These are phyloP conservation scores for Serinus canaria DNA, from an alignment of 2,113 vertebrate genomes.

Conservation along the genomic window DNA sequence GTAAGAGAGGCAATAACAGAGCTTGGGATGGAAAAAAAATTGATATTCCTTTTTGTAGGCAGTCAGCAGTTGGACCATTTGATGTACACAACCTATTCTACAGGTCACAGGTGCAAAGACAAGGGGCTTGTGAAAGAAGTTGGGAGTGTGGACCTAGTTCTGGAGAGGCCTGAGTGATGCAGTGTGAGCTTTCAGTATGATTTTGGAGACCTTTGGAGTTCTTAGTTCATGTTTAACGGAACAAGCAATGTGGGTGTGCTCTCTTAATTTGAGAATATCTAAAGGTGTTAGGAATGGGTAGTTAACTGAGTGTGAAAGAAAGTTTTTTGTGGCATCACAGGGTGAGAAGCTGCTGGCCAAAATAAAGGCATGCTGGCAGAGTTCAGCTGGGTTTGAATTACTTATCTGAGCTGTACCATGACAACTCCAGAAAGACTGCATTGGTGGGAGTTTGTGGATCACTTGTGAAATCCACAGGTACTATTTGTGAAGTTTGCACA, in stretches of 20 bases:
- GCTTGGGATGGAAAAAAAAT: neutral
- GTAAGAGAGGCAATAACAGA: neutral
- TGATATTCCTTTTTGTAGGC: neutral
- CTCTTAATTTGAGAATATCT: neutral
- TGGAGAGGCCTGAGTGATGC: neutral
- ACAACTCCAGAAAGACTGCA: neutral
- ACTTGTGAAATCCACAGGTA: neutral
- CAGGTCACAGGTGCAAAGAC: neutral
- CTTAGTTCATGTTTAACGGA: neutral
- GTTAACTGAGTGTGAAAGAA: neutral
- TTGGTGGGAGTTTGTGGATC: neutral
- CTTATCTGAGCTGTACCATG: neutral
- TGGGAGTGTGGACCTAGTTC: neutral
- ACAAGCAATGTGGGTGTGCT: fast-evolving
- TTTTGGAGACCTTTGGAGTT: neutral
- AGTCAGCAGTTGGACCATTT: neutral
- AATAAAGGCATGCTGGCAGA: neutral
- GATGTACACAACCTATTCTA: neutral
- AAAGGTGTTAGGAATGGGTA: neutral
- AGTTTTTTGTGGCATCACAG: neutral
- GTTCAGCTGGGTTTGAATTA: neutral
- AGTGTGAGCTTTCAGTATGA: neutral
- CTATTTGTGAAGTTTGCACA: neutral
- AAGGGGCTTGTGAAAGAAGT: neutral
- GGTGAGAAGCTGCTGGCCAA: neutral